These are phyloP conservation scores for Charina bottae DNA, from an alignment of 2,113 vertebrate species.

Conservation along the genomic window DNA sequence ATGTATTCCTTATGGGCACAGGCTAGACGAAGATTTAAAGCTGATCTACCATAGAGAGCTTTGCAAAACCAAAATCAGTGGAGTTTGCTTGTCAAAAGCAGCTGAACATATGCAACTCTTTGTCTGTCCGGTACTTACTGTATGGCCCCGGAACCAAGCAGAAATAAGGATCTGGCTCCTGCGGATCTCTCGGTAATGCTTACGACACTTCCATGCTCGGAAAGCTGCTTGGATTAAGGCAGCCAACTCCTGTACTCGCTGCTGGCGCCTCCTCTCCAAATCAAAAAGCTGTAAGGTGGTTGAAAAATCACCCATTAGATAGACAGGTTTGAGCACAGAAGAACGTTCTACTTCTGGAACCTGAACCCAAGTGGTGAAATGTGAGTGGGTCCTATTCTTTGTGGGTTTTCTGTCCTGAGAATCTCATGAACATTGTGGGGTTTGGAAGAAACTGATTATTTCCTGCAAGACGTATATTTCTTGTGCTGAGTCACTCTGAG, in stretches of 20 bases:
- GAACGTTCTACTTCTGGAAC: neutral
- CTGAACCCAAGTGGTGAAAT: neutral
- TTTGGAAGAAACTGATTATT: neutral
- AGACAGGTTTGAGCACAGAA: neutral
- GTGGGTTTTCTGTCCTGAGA: neutral
- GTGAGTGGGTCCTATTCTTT: neutral
- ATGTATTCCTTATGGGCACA: neutral
- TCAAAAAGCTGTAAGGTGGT: constrained; percentile 72
- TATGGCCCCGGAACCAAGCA: constrained; percentile 75
- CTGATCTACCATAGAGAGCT: no score
- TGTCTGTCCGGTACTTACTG: constrained; percentile 45
- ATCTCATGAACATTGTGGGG: neutral
- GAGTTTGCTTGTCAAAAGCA: neutral
- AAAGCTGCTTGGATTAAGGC: constrained; percentile 75
- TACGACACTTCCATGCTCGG: constrained; percentile 76
- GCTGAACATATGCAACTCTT: neutral
- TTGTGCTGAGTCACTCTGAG: neutral
- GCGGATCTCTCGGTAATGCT: constrained; percentile 74
- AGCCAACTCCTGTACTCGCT: constrained; percentile 65
- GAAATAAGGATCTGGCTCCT: constrained; percentile 81
- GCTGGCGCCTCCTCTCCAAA: constrained; percentile 72
- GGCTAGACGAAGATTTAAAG: neutral
- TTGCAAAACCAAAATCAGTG: neutral
- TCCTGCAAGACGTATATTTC: neutral
- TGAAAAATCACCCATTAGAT: neutral